Conservation (phyloP, 1,140 invertebrate species). For the Achatina immaculata region DNA sequence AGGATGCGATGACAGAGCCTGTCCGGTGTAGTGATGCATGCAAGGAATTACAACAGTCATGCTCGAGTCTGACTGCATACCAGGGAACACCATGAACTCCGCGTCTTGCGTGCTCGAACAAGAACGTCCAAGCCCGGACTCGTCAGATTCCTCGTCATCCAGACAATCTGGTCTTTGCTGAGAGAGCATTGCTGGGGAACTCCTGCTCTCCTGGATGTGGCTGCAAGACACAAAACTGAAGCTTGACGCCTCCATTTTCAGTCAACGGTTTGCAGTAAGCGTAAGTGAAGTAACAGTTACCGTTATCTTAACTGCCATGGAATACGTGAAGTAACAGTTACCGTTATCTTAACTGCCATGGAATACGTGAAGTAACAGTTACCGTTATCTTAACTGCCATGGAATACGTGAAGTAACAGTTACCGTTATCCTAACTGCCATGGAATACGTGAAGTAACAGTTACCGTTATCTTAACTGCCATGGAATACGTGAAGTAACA, state of each 20-base stretch:
- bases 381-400: no score
- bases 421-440: no score
- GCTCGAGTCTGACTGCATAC: neutral
- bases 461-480: no score
- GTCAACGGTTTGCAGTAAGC: no score
- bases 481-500: no score
- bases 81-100: neutral
- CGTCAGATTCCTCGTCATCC: neutral
- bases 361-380: no score
- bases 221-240: neutral
- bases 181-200: neutral
- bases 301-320: no score
- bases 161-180: conserved; percentile 1
- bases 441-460: no score
- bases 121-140: neutral
- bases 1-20: neutral
- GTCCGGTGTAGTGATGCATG: neutral
- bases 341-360: no score
- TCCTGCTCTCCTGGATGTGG: neutral
- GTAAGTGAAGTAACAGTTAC: no score
- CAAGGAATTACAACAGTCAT: neutral
- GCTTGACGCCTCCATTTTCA: neutral
- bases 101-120: neutral
- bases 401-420: no score
- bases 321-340: no score